Evolutionary conservation across 2,888 invertebrate species (phyloP), one percentile per base, ranked within the genome.

Genomic region (Proisotoma minuta): DNA sequence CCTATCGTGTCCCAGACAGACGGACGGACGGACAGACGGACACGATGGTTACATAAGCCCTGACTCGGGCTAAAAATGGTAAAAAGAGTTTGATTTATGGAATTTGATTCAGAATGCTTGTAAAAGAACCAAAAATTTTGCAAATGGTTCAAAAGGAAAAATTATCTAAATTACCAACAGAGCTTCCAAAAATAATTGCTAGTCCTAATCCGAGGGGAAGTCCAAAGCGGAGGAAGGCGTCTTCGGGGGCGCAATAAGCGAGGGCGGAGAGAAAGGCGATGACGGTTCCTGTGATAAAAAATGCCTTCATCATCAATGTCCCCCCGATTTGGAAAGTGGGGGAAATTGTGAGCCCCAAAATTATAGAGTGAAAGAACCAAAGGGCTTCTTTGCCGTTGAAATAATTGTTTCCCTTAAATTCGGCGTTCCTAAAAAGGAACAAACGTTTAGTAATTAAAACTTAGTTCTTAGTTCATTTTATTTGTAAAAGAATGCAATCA

Each of bases 171-270:
- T n/a, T n/a, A 49, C 49, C 22, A 49, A 49, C 12, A 3, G 49
- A 12, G 20, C 23, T 3, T 20, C 23, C 23, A 20, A 20, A 20
- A 22, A 49, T 3, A 2, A 22, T 4, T 20, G 23, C 49, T 23
- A 49, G 49, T 3, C 12, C 20, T 5, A 49, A 5, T 22, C n/a
- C 49, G 3, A 5, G 24, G 8, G 49, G 49, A 49, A 3, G 3
- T 18, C 49, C 20, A 22, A 22, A 49, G 24, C 23, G 24, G 22
- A 49, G 24, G 22, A 49, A 49, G 8, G 12, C 3, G 3, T 15
- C 49, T 22, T 49, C 22, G 12, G 49, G 49, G 22, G 49, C 20
- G 24, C 49, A 49, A 49, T 49, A 49, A 5, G 49, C 49, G 4
- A 49, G 5, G 12, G 22, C 23, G 23, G 49, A 49, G 4, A 49